A percentile compares a stretch with the other conserved stretches of the same genome.
Conservation (phyloP, 2,797 vertebrate species). For the Odontamblyopus rebecca region DNA sequence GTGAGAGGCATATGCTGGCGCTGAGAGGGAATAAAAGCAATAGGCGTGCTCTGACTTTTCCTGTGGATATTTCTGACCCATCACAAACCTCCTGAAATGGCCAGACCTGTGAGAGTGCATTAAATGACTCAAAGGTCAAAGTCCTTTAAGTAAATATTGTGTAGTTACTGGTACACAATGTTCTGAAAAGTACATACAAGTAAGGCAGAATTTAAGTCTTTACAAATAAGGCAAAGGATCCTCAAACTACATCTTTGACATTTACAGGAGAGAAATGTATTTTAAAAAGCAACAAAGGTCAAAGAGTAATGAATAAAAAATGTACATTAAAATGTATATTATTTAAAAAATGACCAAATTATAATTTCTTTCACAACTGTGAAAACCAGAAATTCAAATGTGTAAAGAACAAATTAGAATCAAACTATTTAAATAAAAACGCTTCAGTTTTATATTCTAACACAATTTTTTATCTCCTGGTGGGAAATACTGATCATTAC, state of each 20-base stretch:
- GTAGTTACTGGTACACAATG: not conserved
- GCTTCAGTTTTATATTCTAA: too few relatives aligned
- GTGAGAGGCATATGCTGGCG: conserved; percentile 23
- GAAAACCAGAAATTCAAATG: not conserved
- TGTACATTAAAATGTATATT: not conserved
- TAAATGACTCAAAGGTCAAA: conserved; percentile 13
- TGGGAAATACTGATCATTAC: too few relatives aligned
- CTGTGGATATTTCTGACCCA: conserved; percentile 30
- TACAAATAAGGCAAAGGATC: not conserved
- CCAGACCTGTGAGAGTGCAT: conserved; percentile 20
- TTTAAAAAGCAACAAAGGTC: not conserved
- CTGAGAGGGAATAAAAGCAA: conserved; percentile 34
- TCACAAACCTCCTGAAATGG: conserved; percentile 1
- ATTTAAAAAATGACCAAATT: not conserved
- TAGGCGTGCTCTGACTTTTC: conserved; percentile 36
- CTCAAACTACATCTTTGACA: not conserved
- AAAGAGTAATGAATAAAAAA: not conserved
- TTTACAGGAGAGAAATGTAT: not conserved
- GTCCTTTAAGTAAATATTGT: conserved; percentile 9
- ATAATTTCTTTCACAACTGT: not conserved
- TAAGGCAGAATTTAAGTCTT: not conserved
- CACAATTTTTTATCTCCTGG: too few relatives aligned
- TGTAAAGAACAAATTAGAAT: not conserved
- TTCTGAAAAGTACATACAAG: not conserved
- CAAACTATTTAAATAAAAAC: too few relatives aligned